Evolutionary conservation across 2,888 invertebrate species (phyloP), one percentile per base, ranked within the genome.

Genomic region (Drosophila mimetica): DNA sequence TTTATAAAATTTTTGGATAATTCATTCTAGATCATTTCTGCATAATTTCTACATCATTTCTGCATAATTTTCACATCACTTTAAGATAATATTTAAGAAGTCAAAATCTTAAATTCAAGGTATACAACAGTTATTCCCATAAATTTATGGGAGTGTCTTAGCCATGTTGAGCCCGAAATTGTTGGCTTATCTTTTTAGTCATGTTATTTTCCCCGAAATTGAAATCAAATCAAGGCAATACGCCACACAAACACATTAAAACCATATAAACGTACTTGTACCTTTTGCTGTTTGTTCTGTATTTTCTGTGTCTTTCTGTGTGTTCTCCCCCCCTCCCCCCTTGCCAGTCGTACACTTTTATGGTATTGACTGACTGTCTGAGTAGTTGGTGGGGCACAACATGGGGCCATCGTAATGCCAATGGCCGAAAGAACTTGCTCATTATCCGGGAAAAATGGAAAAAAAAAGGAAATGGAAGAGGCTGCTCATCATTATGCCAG

Each of bases 301-400:
- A 16, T 48, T 18, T 47, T 46, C 13, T 60, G 25, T 53, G 20
- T 36, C 9, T 16, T 13, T 53, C 16, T 57, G 16, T 32, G 32
- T 61, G 18, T 25, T 7, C 7, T 25, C 7, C 25, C 3, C 22
- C 42, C 22, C 47, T 34, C 16, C 20, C 18, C 28, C 11, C n/a
- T 18, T 39, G 25, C 16, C 7, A 25, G 25, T 25, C 16, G 44
- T 60, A 34, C 63, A 47, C 46, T 64, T 64, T 75, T 69, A 60
- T 48, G 71, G 32, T 79, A 71, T 82, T 87, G 86, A 85, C 79
- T 71, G 69, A 72, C 72, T 87, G 82, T 85, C 82, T 87, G 85
- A 80, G 86, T 64, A 46, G 55, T 32, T 48, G 44, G 28, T 20
- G 36, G 34, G 47, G 25, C 9, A 57, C 50, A 30, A 28, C 39